Base-by-base conservation (phyloP, 2,888 invertebrate species). In the Lasioglossum zephyrum region DNA sequence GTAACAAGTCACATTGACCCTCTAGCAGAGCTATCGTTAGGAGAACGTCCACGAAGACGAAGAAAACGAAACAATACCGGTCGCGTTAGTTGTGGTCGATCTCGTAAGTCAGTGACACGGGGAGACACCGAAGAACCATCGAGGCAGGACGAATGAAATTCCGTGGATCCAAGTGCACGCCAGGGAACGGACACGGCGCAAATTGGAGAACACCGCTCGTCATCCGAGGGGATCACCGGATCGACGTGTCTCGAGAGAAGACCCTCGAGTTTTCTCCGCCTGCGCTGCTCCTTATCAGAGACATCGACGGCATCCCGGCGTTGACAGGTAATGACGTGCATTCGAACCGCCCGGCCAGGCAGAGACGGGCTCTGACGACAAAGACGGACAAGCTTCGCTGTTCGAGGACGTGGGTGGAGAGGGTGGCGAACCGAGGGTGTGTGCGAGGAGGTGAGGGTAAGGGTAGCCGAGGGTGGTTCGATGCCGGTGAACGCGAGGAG, bases 321-420 rank as follows among this genome's bases (percentile, higher is more conserved):
- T 84, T 75, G 89, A 85, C 89, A 86, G 82, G 81, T 89, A 89
- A 89, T 84, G 89, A 89, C 89, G 88, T 83, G 86, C 84, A 88
- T 87, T 86, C 77, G 84, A 70, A 31, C 41, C 39, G 16, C 74
- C 63, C 73, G 63, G 26, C 36, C 22, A 53, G 53, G 53, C 53
- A 53, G 53, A 53, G 87, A 76, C 77, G 73, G 60, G 60, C 16
- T 31, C 26, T 0, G 60, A 63, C 79, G 84, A 88, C 84, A 84
- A 87, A 87, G 90, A 88, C 86, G 83, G 83, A 89, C 84, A 77
- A 78, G 77, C 36, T 8, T 53, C 69, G 49, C 36, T n/a, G 77
- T 36, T 36, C 47, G 63, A 47, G 39, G 44, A 47, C 26, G 16
- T 16, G 31, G 26, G 44, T 22, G 53, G 2, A 26, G 73, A 76